phyloP scores from a whole-genome alignment of 2,113 vertebrate genomes.

The Nannobrachium achirus region DNA sequence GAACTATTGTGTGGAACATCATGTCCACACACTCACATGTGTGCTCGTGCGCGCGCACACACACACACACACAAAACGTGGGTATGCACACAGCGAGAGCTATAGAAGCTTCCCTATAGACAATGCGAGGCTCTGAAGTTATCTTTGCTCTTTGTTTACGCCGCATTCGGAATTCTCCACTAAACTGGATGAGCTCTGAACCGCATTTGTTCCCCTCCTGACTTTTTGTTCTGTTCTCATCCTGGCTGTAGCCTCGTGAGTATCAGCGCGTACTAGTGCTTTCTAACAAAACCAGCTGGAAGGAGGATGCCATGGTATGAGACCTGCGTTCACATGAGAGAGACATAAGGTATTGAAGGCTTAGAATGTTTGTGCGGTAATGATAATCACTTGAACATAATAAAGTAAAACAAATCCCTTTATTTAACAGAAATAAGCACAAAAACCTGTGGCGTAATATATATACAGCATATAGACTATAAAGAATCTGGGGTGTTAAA shows the following conservation, averaged over 20 bases:
- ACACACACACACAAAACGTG: not conserved
- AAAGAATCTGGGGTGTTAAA: not conserved
- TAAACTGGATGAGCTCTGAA: not conserved
- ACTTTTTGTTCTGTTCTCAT: not conserved
- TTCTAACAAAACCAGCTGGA: not conserved
- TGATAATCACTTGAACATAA: constrained; percentile 21
- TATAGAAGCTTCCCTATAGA: not conserved
- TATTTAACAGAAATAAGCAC: not conserved
- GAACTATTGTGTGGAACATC: constrained; percentile 26
- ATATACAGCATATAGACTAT: constrained; percentile 11
- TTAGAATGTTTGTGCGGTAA: not conserved
- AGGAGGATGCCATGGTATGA: not conserved
- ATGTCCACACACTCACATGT: constrained; percentile 20
- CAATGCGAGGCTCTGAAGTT: not conserved
- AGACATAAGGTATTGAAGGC: constrained; percentile 24
- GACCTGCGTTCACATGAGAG: not conserved
- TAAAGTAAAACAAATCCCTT: constrained; percentile 21
- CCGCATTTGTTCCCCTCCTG: not conserved
- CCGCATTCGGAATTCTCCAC: not conserved
- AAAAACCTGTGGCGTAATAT: not conserved
- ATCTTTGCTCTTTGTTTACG: not conserved
- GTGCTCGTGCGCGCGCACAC: not conserved
- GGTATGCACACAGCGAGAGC: not conserved
- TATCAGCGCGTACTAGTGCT: not conserved
- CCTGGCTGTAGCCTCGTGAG: not conserved